Percentiles rank a stretch among this genome's conserved stretches.
Conservation (phyloP, 2,113 vertebrate species). For the Equus przewalskii region DNA sequence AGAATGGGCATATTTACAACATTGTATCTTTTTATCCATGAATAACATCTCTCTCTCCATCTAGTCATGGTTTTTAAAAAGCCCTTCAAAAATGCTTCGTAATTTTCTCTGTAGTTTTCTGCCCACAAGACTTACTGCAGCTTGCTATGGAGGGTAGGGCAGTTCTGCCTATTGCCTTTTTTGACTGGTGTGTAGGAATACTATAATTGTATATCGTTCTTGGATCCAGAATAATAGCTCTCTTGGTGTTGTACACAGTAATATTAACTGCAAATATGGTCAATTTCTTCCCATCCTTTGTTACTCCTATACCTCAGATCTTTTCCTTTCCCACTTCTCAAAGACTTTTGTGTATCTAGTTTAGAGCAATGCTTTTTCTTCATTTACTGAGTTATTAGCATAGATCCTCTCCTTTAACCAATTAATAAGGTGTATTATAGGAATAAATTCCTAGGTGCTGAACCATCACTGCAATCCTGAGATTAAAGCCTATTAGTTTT, state of each 20-base stretch:
- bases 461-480: background rate
- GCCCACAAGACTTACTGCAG: background rate
- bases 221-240: background rate
- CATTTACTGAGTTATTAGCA: background rate
- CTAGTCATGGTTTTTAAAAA: background rate
- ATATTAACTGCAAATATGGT: background rate
- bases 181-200: background rate
- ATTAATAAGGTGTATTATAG: background rate
- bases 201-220: background rate
- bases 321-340: background rate
- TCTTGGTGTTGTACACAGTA: background rate
- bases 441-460: background rate
- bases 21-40: background rate
- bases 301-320: background rate
- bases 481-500: background rate
- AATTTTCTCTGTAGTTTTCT: background rate
- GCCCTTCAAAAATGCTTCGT: background rate
- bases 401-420: background rate
- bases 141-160: background rate
- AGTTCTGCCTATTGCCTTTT: background rate
- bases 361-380: background rate
- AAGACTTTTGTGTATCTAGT: background rate
- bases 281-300: background rate
- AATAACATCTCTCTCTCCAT: background rate
- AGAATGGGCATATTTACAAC: background rate